phyloP scores from a whole-genome alignment of 2,797 vertebrate species.

The Pseudopleuronectes americanus region DNA sequence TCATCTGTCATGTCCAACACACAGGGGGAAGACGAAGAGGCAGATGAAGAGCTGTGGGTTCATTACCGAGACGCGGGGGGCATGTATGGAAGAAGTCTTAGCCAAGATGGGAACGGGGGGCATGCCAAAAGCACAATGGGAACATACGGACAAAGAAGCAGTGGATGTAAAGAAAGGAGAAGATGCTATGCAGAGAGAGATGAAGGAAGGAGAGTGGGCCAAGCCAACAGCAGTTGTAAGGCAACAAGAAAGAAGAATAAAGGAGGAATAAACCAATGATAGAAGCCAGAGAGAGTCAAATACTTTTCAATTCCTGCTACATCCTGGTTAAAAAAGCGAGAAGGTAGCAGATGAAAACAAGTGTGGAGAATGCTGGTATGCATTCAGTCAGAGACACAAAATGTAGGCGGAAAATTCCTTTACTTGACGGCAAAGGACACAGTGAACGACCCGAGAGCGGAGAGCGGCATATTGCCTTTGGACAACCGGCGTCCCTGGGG shows the following conservation, averaged over 20 bases:
- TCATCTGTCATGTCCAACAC: conserved; percentile 83
- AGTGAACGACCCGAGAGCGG: conserved; percentile 51
- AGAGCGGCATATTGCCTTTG: conserved; percentile 58
- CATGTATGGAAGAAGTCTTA: conserved; percentile 49
- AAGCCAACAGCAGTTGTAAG: background rate
- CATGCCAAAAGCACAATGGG: conserved; percentile 52
- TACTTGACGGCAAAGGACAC: conserved; percentile 66
- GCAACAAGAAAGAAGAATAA: too few relatives aligned
- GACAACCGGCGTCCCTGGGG: conserved; percentile 66
- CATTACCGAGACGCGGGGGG: conserved; percentile 73
- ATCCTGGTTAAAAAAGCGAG: conserved; percentile 15
- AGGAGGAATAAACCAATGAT: background rate
- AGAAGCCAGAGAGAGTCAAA: background rate
- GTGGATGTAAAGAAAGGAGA: conserved; percentile 22
- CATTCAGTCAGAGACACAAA: conserved; percentile 41
- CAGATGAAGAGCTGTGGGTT: conserved; percentile 68
- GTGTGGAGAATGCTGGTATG: conserved; percentile 22
- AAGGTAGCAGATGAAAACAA: conserved; percentile 37
- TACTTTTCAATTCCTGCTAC: conserved; percentile 17
- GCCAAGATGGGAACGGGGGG: conserved; percentile 38
- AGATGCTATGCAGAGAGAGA: conserved; percentile 3
- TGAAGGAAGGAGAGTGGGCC: background rate
- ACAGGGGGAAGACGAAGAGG: conserved; percentile 50
- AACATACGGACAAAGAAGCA: conserved; percentile 41
- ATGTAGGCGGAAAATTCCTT: conserved; percentile 40